Conservation (phyloP, 2,888 invertebrate species). For the Pristionchus japonicus region DNA sequence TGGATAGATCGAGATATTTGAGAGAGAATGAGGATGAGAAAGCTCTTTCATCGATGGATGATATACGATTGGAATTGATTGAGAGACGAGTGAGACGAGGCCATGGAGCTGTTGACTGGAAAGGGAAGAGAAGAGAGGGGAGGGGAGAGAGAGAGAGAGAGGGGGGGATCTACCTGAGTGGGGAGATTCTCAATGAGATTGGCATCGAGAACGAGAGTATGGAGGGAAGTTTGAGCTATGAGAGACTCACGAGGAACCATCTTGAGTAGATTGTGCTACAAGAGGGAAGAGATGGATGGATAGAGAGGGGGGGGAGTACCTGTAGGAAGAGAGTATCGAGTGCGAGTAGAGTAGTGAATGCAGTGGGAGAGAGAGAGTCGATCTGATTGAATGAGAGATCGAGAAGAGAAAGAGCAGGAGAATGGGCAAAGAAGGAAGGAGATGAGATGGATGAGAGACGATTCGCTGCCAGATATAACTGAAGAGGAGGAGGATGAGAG, state of each 20-base stretch:
- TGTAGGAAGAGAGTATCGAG: slow-evolving; percentile 84
- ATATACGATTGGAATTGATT: slow-evolving; percentile 72
- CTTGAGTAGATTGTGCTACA: slow-evolving; percentile 83
- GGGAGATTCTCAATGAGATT: slow-evolving; percentile 89
- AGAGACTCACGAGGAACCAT: slow-evolving; percentile 87
- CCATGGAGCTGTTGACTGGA: slow-evolving; percentile 46
- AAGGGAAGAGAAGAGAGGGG: neutral
- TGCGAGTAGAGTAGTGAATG: slow-evolving; percentile 85
- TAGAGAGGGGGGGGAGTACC: slow-evolving; percentile 49
- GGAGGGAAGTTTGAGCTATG: slow-evolving; percentile 84
- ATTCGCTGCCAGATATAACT: slow-evolving; percentile 44
- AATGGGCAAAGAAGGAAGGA: slow-evolving; percentile 81
- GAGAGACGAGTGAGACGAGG: slow-evolving; percentile 77
- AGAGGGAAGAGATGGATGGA: slow-evolving; percentile 5
- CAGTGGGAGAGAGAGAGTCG: slow-evolving; percentile 83
- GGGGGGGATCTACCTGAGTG: slow-evolving; percentile 82
- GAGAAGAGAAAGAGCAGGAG: slow-evolving; percentile 86
- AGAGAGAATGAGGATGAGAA: slow-evolving; percentile 42
- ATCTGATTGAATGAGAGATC: slow-evolving; percentile 88
- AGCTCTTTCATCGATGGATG: slow-evolving; percentile 60
- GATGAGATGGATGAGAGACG: neutral
- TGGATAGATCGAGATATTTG: slow-evolving; percentile 50
- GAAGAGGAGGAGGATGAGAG: neutral
- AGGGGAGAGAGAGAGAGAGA: neutral
- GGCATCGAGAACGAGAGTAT: slow-evolving; percentile 91